Conservation (phyloP, 2,888 invertebrate genomes). For the Nymphalis urticae region DNA sequence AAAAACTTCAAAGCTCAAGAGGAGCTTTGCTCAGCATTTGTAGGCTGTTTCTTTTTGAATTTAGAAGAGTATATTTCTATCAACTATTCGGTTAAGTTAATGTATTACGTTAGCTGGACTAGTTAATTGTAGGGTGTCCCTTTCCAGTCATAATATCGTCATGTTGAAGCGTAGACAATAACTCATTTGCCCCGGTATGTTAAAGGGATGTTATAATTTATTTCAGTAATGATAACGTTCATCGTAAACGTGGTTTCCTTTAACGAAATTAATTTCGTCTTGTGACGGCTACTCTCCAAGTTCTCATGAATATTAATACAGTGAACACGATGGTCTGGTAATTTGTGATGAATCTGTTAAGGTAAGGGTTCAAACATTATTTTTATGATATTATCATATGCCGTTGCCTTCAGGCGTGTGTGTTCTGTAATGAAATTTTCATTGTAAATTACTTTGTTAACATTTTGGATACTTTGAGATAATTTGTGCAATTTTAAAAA, state of each 20-base stretch:
- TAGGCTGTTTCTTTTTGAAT: too few relatives aligned
- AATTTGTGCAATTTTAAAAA: too few relatives aligned
- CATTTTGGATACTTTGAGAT: too few relatives aligned
- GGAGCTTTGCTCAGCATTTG: too few relatives aligned
- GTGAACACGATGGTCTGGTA: slow-evolving; percentile 22
- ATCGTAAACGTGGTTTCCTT: slow-evolving; percentile 21
- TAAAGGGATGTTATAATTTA: slow-evolving; percentile 1
- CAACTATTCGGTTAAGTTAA: too few relatives aligned
- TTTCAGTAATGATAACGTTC: slow-evolving; percentile 22
- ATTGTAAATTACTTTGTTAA: too few relatives aligned
- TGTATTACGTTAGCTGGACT: not conserved
- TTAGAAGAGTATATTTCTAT: too few relatives aligned
- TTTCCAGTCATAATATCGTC: not conserved
- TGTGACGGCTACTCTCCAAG: slow-evolving; percentile 19
- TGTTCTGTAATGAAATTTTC: too few relatives aligned
- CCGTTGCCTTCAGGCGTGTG: too few relatives aligned
- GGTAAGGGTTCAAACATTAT: slow-evolving; percentile 17
- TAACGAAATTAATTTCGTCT: slow-evolving; percentile 35
- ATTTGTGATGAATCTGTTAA: slow-evolving; percentile 30
- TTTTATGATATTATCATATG: slow-evolving; percentile 7
- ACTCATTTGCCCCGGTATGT: not conserved
- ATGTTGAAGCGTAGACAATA: slow-evolving; percentile 1
- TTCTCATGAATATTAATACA: slow-evolving; percentile 36
- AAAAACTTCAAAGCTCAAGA: too few relatives aligned
- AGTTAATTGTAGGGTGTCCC: not conserved